These are phyloP conservation scores for Rallus limicola DNA, from an alignment of 2,113 vertebrate genomes.

Conservation along the genomic window DNA sequence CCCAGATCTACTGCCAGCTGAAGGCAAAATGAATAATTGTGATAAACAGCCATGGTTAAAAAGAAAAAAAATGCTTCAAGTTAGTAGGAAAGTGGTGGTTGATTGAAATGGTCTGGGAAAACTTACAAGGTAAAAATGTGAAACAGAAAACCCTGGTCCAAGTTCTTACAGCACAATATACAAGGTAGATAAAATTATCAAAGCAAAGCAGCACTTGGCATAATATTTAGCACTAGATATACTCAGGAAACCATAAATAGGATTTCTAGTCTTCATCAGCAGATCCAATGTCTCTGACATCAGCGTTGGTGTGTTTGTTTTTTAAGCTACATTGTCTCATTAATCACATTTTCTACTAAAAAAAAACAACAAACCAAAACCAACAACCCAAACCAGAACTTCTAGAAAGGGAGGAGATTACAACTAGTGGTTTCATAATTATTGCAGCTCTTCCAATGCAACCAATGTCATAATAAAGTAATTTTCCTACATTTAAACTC, in stretches of 20 bases:
- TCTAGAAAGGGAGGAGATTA: not conserved
- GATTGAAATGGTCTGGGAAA: conserved; percentile 43
- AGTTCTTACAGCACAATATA: not conserved
- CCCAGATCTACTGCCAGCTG: conserved; percentile 95
- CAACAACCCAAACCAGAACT: not conserved
- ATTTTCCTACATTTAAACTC: not conserved
- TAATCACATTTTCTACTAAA: not conserved
- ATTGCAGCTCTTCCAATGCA: not conserved
- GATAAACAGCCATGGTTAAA: not conserved
- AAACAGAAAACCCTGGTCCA: not conserved
- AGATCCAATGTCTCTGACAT: not conserved
- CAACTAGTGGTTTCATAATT: not conserved
- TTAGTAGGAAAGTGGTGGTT: not conserved
- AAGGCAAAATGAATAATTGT: conserved; percentile 52
- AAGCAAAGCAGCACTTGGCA: not conserved
- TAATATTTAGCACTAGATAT: not conserved
- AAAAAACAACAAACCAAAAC: not conserved
- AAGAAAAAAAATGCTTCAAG: not conserved
- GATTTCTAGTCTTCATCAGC: not conserved
- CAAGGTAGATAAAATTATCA: not conserved
- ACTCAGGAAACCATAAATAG: not conserved
- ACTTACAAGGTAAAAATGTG: not conserved
- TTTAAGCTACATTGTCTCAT: not conserved
- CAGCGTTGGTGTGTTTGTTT: not conserved
- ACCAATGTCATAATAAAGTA: not conserved